Evolutionary conservation across 1,140 invertebrate species (phyloP).

Genomic region (Euwallacea similis): DNA sequence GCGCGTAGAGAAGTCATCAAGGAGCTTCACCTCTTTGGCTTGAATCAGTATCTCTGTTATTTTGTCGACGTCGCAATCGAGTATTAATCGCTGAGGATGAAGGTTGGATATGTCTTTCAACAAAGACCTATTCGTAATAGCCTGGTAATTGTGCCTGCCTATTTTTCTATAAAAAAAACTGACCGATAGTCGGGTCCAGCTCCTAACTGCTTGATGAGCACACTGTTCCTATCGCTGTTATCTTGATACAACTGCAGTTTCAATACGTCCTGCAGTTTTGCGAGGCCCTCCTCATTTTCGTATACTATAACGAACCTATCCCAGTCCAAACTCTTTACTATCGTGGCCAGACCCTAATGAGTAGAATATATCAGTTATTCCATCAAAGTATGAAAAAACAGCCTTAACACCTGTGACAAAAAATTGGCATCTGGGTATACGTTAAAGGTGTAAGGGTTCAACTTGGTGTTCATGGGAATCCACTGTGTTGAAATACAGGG

Average conservation of each 20-base stretch:
- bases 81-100: constrained; percentile 71
- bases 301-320: constrained; percentile 81
- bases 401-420: constrained; percentile 3
- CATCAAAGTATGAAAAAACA: no score
- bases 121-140: constrained; percentile 59
- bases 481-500: constrained; percentile 71
- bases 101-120: constrained; percentile 75
- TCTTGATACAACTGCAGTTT: constrained; percentile 61
- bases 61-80: constrained; percentile 74
- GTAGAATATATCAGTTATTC: constrained; percentile 6
- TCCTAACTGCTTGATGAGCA: constrained; percentile 63
- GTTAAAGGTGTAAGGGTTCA: constrained; percentile 57
- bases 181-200: constrained; percentile 64
- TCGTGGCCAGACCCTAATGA: constrained; percentile 64
- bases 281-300: constrained; percentile 75
- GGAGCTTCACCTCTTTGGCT: constrained; percentile 78
- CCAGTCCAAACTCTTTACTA: constrained; percentile 78
- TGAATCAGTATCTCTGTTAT: constrained; percentile 70
- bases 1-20: constrained; percentile 67
- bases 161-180: constrained; percentile 49
- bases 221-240: constrained; percentile 56
- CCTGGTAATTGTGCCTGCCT: no score
- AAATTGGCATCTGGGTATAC: constrained; percentile 26
- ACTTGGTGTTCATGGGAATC: constrained; percentile 55
- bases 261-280: constrained; percentile 80